Evolutionary conservation across 2,888 invertebrate species (phyloP).

Genomic region (Drosophila dives): DNA sequence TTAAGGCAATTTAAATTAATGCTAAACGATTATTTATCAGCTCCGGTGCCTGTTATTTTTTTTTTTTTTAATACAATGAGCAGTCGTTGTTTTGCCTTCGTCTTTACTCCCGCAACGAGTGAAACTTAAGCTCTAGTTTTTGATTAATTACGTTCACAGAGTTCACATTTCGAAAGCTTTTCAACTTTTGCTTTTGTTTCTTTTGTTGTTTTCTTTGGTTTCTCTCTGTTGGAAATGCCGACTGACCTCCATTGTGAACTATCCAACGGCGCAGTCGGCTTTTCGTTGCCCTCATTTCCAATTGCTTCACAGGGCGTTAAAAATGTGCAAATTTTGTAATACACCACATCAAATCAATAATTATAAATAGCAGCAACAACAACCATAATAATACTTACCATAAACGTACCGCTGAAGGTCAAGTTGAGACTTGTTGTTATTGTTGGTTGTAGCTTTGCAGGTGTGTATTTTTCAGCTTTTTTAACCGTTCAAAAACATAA

Average conservation of each 20-base stretch:
- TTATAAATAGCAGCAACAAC: constrained; percentile 7
- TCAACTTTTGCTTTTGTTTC: constrained; percentile 6
- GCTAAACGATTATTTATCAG: constrained; percentile 75
- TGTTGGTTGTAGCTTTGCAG: constrained; percentile 12
- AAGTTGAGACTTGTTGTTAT: constrained; percentile 42
- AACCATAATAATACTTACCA: constrained; percentile 20
- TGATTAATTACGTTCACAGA: constrained; percentile 64
- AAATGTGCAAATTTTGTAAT: constrained; percentile 42
- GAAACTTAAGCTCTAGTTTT: constrained; percentile 66
- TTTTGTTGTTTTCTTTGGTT: neutral
- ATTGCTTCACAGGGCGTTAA: constrained; percentile 38
- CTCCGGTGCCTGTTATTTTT: constrained; percentile 11
- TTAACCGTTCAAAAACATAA: constrained; percentile 56
- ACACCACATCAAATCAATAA: constrained; percentile 49
- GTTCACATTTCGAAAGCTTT: constrained; percentile 57
- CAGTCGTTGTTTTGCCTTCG: constrained; percentile 35
- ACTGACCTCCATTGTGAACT: constrained; percentile 25
- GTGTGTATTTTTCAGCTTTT: constrained; percentile 35
- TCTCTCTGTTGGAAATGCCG: neutral
- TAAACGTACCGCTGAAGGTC: constrained; percentile 46
- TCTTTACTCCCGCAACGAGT: constrained; percentile 9
- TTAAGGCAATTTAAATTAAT: constrained; percentile 65
- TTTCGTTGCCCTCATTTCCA: constrained; percentile 36
- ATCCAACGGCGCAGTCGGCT: constrained; percentile 24
- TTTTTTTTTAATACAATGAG: constrained; percentile 32